phyloP scores from a whole-genome alignment of 2,113 vertebrate genomes.

The Cyanistes caeruleus region DNA sequence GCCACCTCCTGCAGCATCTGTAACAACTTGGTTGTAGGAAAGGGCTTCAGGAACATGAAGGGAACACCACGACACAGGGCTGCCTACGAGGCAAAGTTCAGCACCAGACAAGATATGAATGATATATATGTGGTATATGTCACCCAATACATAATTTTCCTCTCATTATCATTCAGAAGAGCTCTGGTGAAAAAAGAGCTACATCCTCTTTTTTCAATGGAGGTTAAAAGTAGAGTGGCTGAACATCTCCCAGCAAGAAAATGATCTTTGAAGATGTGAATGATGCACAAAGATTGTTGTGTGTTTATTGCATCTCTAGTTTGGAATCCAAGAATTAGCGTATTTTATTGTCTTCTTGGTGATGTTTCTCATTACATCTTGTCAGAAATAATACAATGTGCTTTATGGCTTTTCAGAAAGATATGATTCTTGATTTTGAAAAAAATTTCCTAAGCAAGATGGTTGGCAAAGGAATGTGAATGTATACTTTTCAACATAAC shows the following conservation, averaged over 20 bases:
- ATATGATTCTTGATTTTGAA: not conserved
- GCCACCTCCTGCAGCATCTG: not conserved
- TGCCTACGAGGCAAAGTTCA: not conserved
- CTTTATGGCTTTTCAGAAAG: not conserved
- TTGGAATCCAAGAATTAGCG: not conserved
- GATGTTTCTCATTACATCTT: not conserved
- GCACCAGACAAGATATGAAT: not conserved
- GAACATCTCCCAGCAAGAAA: not conserved
- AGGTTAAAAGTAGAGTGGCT: not conserved
- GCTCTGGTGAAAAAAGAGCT: not conserved
- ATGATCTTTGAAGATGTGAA: not conserved
- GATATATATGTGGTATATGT: not conserved
- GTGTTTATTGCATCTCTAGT: not conserved
- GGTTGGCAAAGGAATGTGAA: not conserved
- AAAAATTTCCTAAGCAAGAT: not conserved
- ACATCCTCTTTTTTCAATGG: not conserved
- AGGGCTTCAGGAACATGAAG: not conserved
- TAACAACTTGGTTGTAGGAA: not conserved
- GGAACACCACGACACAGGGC: too few relatives aligned
- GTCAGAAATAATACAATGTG: not conserved
- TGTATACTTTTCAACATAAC: not conserved
- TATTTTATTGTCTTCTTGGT: not conserved
- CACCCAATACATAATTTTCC: not conserved
- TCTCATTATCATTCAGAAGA: not conserved
- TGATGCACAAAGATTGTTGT: not conserved